A percentile compares a stretch with the other conserved stretches of the same genome.
Evolutionary conservation across 2,888 invertebrate genomes (phyloP).

Genomic region (Zhengitettix transpicula): DNA sequence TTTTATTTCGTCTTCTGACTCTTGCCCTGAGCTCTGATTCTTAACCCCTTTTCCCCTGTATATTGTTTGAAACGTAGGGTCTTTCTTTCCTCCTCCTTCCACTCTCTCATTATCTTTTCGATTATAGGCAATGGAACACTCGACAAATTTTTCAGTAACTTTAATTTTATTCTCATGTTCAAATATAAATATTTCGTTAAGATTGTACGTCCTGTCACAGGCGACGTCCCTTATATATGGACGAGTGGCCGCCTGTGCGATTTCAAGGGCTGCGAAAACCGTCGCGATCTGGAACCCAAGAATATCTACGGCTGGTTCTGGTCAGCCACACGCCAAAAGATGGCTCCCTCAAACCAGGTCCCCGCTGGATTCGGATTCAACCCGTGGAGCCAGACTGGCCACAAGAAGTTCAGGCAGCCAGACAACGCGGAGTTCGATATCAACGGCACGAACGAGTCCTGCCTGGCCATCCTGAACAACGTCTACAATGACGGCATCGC

Average conservation of each 20-base stretch:
- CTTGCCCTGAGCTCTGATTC: no score
- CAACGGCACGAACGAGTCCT: conserved; percentile 74
- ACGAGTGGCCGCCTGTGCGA: conserved; percentile 82
- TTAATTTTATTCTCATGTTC: no score
- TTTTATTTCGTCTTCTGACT: no score
- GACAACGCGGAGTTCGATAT: conserved; percentile 86
- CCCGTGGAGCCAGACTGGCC: conserved; percentile 80
- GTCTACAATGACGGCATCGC: conserved; percentile 87
- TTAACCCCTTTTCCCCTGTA: no score
- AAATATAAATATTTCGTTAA: no score
- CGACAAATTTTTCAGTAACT: no score
- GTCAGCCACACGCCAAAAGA: conserved; percentile 78
- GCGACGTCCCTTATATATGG: conserved; percentile 86
- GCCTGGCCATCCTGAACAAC: conserved; percentile 74
- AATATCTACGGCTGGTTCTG: conserved; percentile 81
- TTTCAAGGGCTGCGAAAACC: conserved; percentile 81
- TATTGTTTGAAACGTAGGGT: no score
- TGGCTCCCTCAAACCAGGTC: conserved; percentile 59
- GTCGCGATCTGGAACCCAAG: conserved; percentile 74
- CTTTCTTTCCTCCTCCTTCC: no score
- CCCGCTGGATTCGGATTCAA: conserved; percentile 65
- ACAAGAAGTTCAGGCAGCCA: conserved; percentile 75
- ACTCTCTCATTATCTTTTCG: no score
- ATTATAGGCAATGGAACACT: no score
- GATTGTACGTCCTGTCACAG: conserved; percentile 25